phyloP scores from a whole-genome alignment of 2,113 vertebrate genomes.

The Mesitornis unicolor region DNA sequence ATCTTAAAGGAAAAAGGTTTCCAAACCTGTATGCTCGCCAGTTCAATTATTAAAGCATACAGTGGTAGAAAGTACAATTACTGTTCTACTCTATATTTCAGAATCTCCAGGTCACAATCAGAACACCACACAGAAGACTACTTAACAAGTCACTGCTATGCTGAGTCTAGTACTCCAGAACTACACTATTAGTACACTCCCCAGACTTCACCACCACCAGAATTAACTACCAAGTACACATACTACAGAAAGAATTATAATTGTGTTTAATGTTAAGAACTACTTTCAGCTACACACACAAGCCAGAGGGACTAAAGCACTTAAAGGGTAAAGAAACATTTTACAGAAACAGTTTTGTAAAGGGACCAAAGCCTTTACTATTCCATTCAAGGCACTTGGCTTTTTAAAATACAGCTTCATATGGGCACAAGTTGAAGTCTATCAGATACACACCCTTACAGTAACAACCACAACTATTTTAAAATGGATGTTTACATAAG shows the following conservation, averaged over 20 bases:
- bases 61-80: neutral
- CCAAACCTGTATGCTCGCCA: neutral
- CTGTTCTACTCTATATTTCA: neutral
- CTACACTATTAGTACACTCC: neutral
- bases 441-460: neutral
- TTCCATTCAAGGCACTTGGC: neutral
- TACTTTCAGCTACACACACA: neutral
- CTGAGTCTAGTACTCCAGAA: neutral
- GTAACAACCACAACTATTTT: neutral
- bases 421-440: neutral
- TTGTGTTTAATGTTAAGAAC: neutral
- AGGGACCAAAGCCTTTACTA: neutral
- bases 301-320: neutral
- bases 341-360: neutral
- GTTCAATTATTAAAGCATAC: neutral
- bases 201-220: neutral
- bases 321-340: neutral
- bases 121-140: neutral
- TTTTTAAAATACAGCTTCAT: neutral
- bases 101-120: neutral
- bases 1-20: neutral
- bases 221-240: neutral
- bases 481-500: slow-evolving; percentile 15
- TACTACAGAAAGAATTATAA: neutral
- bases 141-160: neutral